Evolutionary conservation across 1,140 invertebrate genomes (phyloP).

Genomic region (Drosophila lowei): DNA sequence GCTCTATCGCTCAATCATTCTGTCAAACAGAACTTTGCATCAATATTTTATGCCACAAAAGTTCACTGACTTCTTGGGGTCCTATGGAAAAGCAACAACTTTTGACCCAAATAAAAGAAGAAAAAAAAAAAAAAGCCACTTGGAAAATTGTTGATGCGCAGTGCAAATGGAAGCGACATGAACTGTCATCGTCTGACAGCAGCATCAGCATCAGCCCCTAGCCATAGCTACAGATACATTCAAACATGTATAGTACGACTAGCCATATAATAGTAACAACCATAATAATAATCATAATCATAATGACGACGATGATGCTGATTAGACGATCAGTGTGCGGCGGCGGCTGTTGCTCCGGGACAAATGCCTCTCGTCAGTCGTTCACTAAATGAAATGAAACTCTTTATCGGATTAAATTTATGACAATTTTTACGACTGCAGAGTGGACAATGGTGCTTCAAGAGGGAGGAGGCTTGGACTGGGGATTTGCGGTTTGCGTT

Average conservation of each 20-base stretch:
- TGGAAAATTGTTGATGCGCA: constrained; percentile 52
- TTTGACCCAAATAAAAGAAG: constrained; percentile 64
- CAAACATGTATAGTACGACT: not conserved
- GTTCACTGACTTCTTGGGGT: constrained; percentile 55
- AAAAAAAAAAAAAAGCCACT: not conserved
- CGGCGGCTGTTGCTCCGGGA: not conserved
- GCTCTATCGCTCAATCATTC: constrained; percentile 26
- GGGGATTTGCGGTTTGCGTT: not conserved
- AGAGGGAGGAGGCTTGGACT: not conserved
- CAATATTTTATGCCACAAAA: constrained; percentile 46
- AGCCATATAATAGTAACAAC: constrained; percentile 22
- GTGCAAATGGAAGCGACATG: constrained; percentile 43
- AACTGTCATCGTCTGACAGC: constrained; percentile 57
- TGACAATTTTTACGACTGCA: constrained; percentile 61
- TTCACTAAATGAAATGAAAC: constrained; percentile 64
- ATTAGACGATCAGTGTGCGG: constrained; percentile 33
- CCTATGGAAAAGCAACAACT: constrained; percentile 20
- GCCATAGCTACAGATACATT: constrained; percentile 2
- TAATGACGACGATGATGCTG: constrained; percentile 40
- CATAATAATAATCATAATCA: constrained; percentile 47
- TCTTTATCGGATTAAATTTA: constrained; percentile 74
- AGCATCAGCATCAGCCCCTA: constrained; percentile 3
- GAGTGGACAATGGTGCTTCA: constrained; percentile 28
- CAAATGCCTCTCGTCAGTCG: not conserved
- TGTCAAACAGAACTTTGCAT: constrained; percentile 33